phyloP scores from a whole-genome alignment of 2,113 vertebrate genomes.

The Telmatochromis sp. region DNA sequence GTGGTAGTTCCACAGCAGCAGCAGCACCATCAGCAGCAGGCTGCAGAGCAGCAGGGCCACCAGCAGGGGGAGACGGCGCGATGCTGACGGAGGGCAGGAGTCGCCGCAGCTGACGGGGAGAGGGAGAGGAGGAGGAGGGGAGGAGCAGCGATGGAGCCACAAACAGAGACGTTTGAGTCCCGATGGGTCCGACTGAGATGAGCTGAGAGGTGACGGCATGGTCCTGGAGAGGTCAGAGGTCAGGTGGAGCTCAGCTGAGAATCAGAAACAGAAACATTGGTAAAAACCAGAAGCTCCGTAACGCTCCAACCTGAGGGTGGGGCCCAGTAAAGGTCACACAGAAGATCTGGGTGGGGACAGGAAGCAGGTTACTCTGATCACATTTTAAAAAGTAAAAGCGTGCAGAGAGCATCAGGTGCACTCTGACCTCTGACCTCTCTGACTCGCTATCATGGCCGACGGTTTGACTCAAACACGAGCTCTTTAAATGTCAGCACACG shows the following conservation, averaged over 20 bases:
- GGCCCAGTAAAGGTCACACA: neutral
- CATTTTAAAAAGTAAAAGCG: neutral
- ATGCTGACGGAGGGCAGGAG: neutral
- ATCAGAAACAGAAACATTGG: neutral
- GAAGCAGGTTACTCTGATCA: neutral
- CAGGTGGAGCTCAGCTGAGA: neutral
- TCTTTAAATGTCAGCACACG: neutral
- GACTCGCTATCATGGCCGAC: neutral
- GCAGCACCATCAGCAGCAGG: conserved; percentile 42
- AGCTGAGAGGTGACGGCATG: neutral
- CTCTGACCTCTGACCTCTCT: neutral
- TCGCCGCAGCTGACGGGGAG: neutral
- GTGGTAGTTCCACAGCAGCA: conserved; percentile 61
- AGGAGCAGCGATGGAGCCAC: neutral
- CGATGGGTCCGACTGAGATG: neutral
- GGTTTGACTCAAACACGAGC: neutral
- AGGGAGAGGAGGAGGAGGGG: neutral
- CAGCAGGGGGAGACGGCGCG: conserved; percentile 31
- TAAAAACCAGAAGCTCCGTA: neutral
- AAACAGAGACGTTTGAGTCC: conserved; percentile 17
- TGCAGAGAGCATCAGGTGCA: neutral
- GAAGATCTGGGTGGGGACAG: neutral
- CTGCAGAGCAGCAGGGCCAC: conserved; percentile 16
- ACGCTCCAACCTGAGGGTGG: neutral
- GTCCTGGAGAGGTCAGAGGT: neutral